These are phyloP conservation scores for Apodemus agrarius DNA, from an alignment of 2,797 vertebrate genomes.

Conservation along the genomic window DNA sequence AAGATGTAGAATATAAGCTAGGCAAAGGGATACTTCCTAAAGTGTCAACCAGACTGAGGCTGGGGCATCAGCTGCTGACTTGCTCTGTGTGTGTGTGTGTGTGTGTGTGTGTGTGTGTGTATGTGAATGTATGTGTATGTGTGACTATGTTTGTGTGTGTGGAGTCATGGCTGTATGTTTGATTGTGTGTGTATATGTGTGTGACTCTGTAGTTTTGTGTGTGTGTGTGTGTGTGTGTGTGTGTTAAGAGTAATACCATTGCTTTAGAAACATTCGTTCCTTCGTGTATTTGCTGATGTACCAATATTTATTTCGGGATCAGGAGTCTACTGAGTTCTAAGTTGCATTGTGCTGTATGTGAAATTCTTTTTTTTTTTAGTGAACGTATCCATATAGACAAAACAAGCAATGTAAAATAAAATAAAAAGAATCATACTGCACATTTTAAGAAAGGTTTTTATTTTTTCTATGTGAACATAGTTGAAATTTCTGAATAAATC, in stretches of 20 bases:
- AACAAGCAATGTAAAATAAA: neutral
- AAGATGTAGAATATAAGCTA: neutral
- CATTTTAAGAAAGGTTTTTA: neutral
- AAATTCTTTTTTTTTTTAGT: neutral
- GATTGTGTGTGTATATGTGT: too few species aligned
- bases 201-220: too few species aligned
- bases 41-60: neutral
- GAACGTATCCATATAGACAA: neutral
- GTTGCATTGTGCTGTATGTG: neutral
- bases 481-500: neutral
- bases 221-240: too few species aligned
- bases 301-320: neutral
- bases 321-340: neutral
- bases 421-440: neutral
- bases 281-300: neutral
- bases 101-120: too few species aligned
- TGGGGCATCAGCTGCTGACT: neutral
- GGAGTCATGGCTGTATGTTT: too few species aligned
- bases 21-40: neutral
- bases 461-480: neutral
- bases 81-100: neutral
- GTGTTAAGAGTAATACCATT: neutral
- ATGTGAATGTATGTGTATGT: too few species aligned
- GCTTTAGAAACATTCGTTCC: neutral
- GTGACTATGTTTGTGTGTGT: too few species aligned